A percentile compares a stretch with the other conserved stretches of the same genome.
Conservation (phyloP, 1,140 invertebrate genomes). For the Procambarus virginalis region DNA sequence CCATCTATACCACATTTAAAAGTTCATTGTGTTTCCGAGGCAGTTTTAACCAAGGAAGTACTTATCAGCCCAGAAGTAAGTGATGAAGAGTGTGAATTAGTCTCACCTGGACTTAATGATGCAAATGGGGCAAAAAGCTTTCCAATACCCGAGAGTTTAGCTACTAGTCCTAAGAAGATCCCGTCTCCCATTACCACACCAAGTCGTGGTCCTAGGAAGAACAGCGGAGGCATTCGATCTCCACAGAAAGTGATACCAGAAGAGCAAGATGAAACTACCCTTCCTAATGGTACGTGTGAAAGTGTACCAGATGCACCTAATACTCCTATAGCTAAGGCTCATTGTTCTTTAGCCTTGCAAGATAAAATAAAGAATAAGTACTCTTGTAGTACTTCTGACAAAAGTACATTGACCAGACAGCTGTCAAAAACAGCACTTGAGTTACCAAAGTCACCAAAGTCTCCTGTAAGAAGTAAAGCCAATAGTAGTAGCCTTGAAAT, state of each 20-base stretch:
- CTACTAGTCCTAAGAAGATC: background rate
- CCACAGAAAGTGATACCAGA: conserved; percentile 58
- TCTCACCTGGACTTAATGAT: conserved; percentile 17
- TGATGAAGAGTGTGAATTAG: conserved; percentile 60
- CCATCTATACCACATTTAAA: conserved; percentile 25
- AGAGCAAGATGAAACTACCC: conserved; percentile 50
- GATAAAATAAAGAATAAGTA: background rate
- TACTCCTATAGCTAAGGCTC: background rate
- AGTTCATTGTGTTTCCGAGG: conserved; percentile 38
- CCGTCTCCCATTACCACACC: background rate
- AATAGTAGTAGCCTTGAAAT: background rate
- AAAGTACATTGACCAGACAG: background rate
- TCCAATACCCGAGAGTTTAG: background rate
- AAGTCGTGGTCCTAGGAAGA: background rate
- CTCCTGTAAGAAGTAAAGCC: background rate
- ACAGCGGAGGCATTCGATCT: conserved; percentile 42
- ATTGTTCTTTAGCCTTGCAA: background rate
- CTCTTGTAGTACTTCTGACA: background rate
- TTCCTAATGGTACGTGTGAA: background rate
- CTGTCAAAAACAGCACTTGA: background rate
- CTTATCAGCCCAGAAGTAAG: conserved; percentile 59
- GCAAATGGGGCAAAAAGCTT: background rate
- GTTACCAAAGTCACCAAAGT: background rate
- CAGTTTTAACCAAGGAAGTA: conserved; percentile 41
- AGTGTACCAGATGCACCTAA: background rate